A percentile compares a stretch with the other conserved stretches of the same genome.
Evolutionary conservation across 2,888 invertebrate species (phyloP).

Genomic region (Drosophila rellima): DNA sequence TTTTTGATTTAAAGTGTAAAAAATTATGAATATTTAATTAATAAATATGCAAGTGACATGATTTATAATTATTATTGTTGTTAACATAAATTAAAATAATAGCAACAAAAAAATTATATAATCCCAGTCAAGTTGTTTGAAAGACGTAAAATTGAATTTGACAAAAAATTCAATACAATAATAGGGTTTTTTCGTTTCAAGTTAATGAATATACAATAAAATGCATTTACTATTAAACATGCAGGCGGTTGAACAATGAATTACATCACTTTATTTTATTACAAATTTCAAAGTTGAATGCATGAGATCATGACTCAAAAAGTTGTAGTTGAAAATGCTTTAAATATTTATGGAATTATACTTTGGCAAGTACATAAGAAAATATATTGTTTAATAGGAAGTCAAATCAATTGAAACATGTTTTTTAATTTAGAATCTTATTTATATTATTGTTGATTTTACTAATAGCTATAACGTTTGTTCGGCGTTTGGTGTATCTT

Average conservation of each 20-base stretch:
- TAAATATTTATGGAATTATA: background rate
- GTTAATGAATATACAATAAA: background rate
- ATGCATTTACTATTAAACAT: background rate
- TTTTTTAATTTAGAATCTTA: too few relatives aligned
- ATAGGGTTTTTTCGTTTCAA: background rate
- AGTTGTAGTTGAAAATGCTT: background rate
- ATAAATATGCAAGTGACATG: conserved; percentile 17
- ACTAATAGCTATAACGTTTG: too few relatives aligned
- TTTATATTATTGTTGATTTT: too few relatives aligned
- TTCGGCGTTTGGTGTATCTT: too few relatives aligned
- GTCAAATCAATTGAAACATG: too few relatives aligned
- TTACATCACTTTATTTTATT: background rate
- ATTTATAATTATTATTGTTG: conserved; percentile 19
- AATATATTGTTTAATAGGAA: background rate
- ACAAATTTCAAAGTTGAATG: background rate
- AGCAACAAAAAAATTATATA: background rate
- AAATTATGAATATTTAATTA: conserved; percentile 2
- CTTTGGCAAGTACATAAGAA: background rate
- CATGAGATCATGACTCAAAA: background rate
- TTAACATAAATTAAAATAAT: conserved; percentile 10
- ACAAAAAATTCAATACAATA: background rate
- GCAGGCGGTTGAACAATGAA: background rate
- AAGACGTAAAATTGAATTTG: background rate
- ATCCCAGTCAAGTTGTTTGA: conserved; percentile 1
- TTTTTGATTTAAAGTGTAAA: background rate